Evolutionary conservation across 2,888 invertebrate species (phyloP), one percentile per base, ranked within the genome.

Genomic region (Junonia oenone): DNA sequence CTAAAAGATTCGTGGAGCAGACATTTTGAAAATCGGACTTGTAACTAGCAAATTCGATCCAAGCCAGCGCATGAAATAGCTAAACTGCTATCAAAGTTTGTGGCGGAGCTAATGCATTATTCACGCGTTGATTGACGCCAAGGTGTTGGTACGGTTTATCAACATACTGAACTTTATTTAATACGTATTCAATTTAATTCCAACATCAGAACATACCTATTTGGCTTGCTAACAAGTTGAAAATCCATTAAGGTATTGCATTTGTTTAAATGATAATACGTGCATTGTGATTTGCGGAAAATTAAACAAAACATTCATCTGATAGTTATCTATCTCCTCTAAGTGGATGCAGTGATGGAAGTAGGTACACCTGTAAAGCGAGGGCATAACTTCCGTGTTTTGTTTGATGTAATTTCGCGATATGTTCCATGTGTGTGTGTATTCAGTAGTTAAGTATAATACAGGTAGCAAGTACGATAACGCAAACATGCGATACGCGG

Each of bases 351-450:
- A 52, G 43, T 31, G 45, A 27, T 55, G 50, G 49, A 51, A 50
- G 47, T 60, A 56, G 58, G 61, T 68, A 68, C 76, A 77, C 75
- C 76, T 75, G 75, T 73, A 69, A 70, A 65, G 63, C 68, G 55
- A 62, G 58, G 60, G 55, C 63, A 65, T 70, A 66, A 80, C 78
- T 87, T 85, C 87, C 84, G 82, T 78, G 81, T 83, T 83, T 74
- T 78, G 81, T 83, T 83, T 74, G 76, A 81, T 81, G 80, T 81
- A 81, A 80, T 81, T 83, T 82, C 63, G 76, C 83, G 83, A 83
- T 83, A 79, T 71, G 73, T 71, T 65, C 71, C 62, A 68, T 63
- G 63, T 52, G 61, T 61, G 61, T 62, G 62, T 58, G 47, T 61
- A 59, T 54, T 47, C 62, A 63, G 59, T 62, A 59, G 62, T 63